Percentiles rank a stretch among this genome's conserved stretches.
phyloP scores from a whole-genome alignment of 2,113 vertebrate genomes.

The Boulengeromyrus knoepffleri region DNA sequence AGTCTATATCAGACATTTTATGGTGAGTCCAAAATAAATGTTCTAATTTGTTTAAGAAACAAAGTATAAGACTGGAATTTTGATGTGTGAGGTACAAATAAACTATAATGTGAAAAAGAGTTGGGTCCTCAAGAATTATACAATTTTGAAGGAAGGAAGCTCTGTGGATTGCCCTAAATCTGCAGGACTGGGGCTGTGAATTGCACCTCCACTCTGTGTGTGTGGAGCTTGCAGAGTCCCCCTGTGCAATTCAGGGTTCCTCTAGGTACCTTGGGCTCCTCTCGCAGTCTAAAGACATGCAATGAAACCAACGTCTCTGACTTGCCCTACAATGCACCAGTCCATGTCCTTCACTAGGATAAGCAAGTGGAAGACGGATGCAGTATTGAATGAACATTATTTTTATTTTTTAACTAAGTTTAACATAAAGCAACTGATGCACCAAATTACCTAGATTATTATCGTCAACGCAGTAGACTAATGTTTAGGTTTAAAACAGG shows the following conservation, averaged over 20 bases:
- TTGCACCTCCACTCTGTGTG: background rate
- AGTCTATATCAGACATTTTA: background rate
- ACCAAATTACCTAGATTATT: background rate
- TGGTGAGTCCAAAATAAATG: background rate
- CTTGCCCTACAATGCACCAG: background rate
- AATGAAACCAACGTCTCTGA: background rate
- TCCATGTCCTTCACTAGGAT: background rate
- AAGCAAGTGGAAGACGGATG: background rate
- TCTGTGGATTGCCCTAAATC: background rate
- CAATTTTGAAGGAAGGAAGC: background rate
- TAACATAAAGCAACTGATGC: background rate
- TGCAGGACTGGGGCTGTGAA: background rate
- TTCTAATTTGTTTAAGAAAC: background rate
- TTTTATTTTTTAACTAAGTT: background rate
- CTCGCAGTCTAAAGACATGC: background rate
- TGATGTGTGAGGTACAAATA: background rate
- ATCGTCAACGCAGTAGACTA: background rate
- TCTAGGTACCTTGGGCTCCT: background rate
- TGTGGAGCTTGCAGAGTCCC: background rate
- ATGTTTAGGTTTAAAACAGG: background rate
- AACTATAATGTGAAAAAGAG: background rate
- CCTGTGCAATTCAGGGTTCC: background rate
- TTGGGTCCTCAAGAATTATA: background rate
- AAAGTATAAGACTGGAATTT: background rate
- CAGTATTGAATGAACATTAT: background rate